Evolutionary conservation across 1,140 invertebrate genomes (phyloP), one percentile per base, ranked within the genome.

Genomic region (Penaeus indicus): DNA sequence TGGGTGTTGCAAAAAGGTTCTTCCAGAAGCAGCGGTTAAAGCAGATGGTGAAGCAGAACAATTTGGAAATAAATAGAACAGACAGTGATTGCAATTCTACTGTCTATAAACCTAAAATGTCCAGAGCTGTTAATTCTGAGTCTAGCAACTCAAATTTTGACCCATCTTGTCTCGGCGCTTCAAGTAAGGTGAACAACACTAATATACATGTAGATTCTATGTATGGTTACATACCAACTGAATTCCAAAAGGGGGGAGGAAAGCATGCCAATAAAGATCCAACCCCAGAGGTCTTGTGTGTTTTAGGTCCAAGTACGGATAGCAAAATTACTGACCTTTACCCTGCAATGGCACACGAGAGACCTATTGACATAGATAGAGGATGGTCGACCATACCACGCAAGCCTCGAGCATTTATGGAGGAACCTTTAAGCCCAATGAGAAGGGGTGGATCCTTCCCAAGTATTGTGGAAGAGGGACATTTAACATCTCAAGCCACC

Each of bases 1-100:
- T 97, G 92, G 97, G 97, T 22, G 96, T 97, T 1, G 97, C 97
- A 0, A 95, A 97, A 89, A 97, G 97, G 91, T 98, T 98, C 92
- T 98, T 98, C 92, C 96, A 97, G 89, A 97, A 97, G 92, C 96
- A 97, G 92, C 94, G 96, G 38, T 94, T 96, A 81, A 94, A 97
- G 90, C 95, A 96, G 91, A 93, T 91, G 92, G 90, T 89, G 91
- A 96, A 96, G 91, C 94, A 95, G 84, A 97, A 96, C 92, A 96
- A 96, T 92, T 93, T 97, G 42, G 95, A 95, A 90, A 92, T 95
- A 0, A 92, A 95, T 64, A 94, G 95, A 72, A 94, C 94, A 69
- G 94, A 95, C 32, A 95, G 94, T 88, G 94, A 95, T 69, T 95
- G 95, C 64, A 88, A 90, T 32, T 91, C 91, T 8, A 90, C 90